Percentiles rank a stretch among this genome's conserved stretches.
These are phyloP conservation scores for Syritta pipiens DNA, from an alignment of 2,888 invertebrate genomes.

Conservation along the genomic window DNA sequence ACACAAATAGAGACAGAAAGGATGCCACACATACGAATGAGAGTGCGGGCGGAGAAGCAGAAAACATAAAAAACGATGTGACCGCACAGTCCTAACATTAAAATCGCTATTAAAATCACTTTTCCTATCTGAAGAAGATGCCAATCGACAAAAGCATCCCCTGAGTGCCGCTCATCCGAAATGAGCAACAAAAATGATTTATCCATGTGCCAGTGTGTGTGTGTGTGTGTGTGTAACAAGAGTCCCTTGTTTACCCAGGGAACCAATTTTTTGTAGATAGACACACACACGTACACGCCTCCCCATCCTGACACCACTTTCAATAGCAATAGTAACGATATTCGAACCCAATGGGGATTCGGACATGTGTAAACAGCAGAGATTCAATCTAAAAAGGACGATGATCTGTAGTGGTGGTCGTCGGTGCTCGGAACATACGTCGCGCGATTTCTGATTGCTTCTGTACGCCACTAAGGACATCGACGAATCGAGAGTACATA, in stretches of 20 bases:
- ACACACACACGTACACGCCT: not conserved
- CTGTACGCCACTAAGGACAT: constrained; percentile 47
- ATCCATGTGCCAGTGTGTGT: constrained; percentile 55
- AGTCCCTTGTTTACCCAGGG: constrained; percentile 59
- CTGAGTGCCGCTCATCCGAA: constrained; percentile 60
- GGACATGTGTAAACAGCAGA: constrained; percentile 72
- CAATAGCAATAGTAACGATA: constrained; percentile 66
- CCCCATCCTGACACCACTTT: constrained; percentile 49
- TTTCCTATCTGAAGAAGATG: constrained; percentile 67
- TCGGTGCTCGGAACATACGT: constrained; percentile 60
- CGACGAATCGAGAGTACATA: constrained; percentile 13
- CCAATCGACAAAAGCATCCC: constrained; percentile 67
- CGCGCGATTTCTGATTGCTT: constrained; percentile 67
- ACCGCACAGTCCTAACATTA: constrained; percentile 68
- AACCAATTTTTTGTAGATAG: constrained; percentile 44
- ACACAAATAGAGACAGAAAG: constrained; percentile 35
- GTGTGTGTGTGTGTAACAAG: constrained; percentile 53
- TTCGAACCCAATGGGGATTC: constrained; percentile 71
- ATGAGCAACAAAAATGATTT: constrained; percentile 69
- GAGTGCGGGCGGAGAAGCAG: not conserved
- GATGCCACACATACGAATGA: not conserved
- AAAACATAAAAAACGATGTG: constrained; percentile 69
- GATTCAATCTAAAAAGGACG: constrained; percentile 71
- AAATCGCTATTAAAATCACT: constrained; percentile 69
- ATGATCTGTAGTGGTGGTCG: constrained; percentile 65